phyloP scores from a whole-genome alignment of 1,140 invertebrate genomes.

The Sinonovacula constricta region DNA sequence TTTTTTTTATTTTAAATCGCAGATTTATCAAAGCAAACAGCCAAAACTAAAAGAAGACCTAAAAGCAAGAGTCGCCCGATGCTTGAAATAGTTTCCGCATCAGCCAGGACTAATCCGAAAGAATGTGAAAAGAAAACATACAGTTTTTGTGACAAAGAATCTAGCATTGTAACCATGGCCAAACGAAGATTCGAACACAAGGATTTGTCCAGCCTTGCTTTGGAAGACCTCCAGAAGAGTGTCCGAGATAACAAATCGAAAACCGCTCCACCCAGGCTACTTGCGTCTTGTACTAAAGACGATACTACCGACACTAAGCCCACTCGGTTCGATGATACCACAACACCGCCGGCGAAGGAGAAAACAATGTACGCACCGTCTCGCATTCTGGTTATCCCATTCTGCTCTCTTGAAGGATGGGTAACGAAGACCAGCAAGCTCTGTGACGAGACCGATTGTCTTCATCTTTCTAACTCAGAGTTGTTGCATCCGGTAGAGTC shows the following conservation, averaged over 20 bases:
- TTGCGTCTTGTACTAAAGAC: background rate
- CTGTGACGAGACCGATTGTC: conserved; percentile 1
- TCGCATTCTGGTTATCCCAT: background rate
- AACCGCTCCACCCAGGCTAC: background rate
- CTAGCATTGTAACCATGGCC: conserved; percentile 2
- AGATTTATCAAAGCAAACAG: no score
- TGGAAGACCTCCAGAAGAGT: conserved; percentile 4
- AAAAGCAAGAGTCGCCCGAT: no score
- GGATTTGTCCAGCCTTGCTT: background rate
- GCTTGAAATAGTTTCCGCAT: no score
- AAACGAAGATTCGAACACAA: conserved; percentile 32
- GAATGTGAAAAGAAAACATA: no score
- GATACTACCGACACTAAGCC: background rate
- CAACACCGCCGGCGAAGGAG: background rate
- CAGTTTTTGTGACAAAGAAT: no score
- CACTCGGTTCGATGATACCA: background rate
- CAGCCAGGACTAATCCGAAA: no score
- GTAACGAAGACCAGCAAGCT: background rate
- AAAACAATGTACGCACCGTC: background rate
- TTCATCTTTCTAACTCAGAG: conserved; percentile 13
- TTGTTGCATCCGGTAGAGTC: conserved; percentile 29
- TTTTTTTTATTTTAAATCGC: no score
- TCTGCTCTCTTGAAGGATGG: conserved; percentile 25
- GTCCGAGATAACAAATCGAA: background rate
- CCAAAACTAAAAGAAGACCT: no score